A percentile compares a stretch with the other conserved stretches of the same genome.
These are phyloP conservation scores for Dysmachus trigonus DNA, from an alignment of 2,888 invertebrate species.

Conservation along the genomic window DNA sequence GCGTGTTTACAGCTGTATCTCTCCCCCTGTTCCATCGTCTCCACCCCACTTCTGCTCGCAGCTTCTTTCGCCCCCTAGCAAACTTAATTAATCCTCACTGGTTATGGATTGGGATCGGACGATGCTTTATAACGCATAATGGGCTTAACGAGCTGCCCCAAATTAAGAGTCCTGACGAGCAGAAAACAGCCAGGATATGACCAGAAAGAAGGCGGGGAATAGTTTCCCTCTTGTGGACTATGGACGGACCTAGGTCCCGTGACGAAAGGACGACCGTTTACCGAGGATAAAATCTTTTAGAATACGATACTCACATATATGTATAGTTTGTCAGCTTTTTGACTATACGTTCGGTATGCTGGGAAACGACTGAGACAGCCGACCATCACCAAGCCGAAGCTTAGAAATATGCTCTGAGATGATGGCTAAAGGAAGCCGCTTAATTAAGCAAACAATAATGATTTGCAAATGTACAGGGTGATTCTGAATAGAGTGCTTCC, in stretches of 20 bases:
- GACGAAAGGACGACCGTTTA: neutral
- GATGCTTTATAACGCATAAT: neutral
- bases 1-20: neutral
- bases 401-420: neutral
- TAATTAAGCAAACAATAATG: neutral
- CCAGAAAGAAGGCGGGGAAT: neutral
- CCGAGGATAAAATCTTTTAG: neutral
- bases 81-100: neutral
- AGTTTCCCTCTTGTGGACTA: neutral
- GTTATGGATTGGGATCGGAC: neutral
- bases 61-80: neutral
- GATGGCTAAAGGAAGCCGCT: neutral
- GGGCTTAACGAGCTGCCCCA: neutral
- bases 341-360: neutral
- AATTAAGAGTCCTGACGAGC: neutral
- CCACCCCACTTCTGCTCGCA: neutral
- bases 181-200: neutral
- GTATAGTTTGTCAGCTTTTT: neutral
- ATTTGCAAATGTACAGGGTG: neutral
- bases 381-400: neutral
- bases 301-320: neutral
- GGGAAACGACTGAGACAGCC: neutral
- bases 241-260: neutral
- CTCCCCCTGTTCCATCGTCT: neutral
- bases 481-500: neutral